These are phyloP conservation scores for Calephelis nemesis DNA, from an alignment of 1,140 invertebrate genomes.

Conservation along the genomic window DNA sequence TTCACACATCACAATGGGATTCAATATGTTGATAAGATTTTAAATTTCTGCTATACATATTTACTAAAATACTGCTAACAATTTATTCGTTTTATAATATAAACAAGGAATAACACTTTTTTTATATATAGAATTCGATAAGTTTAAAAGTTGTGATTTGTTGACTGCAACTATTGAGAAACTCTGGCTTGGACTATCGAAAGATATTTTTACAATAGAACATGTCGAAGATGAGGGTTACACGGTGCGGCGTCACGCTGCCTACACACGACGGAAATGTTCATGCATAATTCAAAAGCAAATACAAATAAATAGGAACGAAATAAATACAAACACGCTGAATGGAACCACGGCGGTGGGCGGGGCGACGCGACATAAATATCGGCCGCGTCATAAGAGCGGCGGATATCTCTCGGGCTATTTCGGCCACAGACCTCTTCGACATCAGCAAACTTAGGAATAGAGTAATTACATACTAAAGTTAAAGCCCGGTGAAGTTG, in stretches of 20 bases:
- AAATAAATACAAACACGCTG: slow-evolving; percentile 77
- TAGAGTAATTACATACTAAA: neutral
- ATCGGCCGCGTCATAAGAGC: slow-evolving; percentile 64
- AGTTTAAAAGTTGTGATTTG: neutral
- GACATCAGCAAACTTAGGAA: slow-evolving; percentile 36
- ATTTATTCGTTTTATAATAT: too few relatives aligned
- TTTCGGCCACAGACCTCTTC: slow-evolving; percentile 51
- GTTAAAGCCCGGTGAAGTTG: too few relatives aligned
- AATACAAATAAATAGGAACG: slow-evolving; percentile 78
- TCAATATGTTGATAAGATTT: too few relatives aligned
- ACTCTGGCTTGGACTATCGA: neutral
- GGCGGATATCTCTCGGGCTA: slow-evolving; percentile 64
- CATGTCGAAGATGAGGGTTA: slow-evolving; percentile 34
- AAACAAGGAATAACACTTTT: too few relatives aligned
- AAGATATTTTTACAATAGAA: slow-evolving; percentile 14
- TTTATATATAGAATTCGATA: too few relatives aligned
- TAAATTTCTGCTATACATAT: too few relatives aligned
- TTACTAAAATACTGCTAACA: too few relatives aligned
- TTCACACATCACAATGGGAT: too few relatives aligned
- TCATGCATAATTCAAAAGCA: slow-evolving; percentile 77
- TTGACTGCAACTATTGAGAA: neutral
- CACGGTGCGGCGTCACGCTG: slow-evolving; percentile 66
- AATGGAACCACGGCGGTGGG: slow-evolving; percentile 71
- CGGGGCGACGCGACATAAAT: slow-evolving; percentile 73
- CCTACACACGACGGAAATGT: slow-evolving; percentile 75